These are phyloP conservation scores for Anser cygnoides DNA, from an alignment of 2,113 vertebrate genomes.

Conservation along the genomic window DNA sequence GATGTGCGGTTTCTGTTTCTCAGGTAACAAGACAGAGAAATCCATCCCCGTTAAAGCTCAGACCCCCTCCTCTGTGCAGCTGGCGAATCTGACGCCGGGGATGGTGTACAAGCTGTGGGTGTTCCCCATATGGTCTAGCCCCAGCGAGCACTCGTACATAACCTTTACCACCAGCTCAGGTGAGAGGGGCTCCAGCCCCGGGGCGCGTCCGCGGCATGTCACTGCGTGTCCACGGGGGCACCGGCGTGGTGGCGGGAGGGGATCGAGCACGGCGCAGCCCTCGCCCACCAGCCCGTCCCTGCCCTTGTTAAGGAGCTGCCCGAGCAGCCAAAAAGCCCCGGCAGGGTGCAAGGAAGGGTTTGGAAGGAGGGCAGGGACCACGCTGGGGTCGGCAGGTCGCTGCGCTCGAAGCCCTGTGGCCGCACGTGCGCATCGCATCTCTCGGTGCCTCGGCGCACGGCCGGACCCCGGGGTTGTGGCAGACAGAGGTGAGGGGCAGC, in stretches of 20 bases:
- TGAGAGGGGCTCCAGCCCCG: conserved; percentile 82
- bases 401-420: not conserved
- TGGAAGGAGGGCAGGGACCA: not conserved
- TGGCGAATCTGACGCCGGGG: conserved; percentile 90
- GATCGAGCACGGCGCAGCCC: not conserved
- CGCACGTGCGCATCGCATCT: not conserved
- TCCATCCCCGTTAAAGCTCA: conserved; percentile 84
- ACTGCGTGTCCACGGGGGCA: conserved; percentile 19
- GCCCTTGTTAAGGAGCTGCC: not conserved
- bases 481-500: not conserved
- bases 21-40: conserved; percentile 92
- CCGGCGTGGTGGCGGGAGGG: conserved; percentile 16
- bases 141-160: conserved; percentile 87
- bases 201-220: conserved; percentile 45
- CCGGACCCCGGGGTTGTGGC: no score
- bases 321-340: not conserved
- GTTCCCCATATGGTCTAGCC: conserved; percentile 89
- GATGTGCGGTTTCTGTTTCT: conserved; percentile 82
- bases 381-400: accelerated
- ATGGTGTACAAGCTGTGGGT: conserved; percentile 94
- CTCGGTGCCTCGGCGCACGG: not conserved
- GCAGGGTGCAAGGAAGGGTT: not conserved
- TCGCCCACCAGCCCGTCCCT: not conserved
- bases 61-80: conserved; percentile 81
- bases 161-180: conserved; percentile 97